Evolutionary conservation across 2,113 vertebrate species (phyloP).

Genomic region (Rissa tridactyla): DNA sequence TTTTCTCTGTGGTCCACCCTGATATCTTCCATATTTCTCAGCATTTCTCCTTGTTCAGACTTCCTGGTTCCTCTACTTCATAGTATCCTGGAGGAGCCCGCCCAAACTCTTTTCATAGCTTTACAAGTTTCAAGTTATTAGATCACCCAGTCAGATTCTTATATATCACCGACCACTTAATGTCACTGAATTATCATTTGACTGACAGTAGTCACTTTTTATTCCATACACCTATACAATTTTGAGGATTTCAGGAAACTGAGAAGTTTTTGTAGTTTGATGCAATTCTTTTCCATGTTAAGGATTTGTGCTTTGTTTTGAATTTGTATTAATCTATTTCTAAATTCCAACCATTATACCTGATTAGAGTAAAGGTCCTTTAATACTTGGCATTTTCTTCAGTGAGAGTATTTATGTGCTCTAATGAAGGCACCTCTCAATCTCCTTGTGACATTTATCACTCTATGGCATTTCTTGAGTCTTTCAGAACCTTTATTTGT

Average conservation of each 20-base stretch:
- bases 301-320: background rate
- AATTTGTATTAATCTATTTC: background rate
- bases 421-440: background rate
- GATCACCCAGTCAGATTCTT: background rate
- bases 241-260: background rate
- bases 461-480: background rate
- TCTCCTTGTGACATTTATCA: background rate
- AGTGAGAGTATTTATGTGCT: background rate
- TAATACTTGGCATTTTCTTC: slow-evolving; percentile 15
- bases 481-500: background rate
- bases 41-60: background rate
- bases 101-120: background rate
- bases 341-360: background rate
- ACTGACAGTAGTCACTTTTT: background rate
- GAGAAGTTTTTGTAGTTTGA: background rate
- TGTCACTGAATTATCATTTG: background rate
- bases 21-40: background rate
- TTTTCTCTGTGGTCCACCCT: background rate
- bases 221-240: background rate
- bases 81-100: background rate
- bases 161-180: background rate
- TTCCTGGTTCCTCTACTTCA: background rate
- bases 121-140: background rate
- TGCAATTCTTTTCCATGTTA: background rate
- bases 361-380: background rate